Base-by-base conservation (phyloP, 2,797 vertebrate genomes). In the Tapirus indicus region DNA sequence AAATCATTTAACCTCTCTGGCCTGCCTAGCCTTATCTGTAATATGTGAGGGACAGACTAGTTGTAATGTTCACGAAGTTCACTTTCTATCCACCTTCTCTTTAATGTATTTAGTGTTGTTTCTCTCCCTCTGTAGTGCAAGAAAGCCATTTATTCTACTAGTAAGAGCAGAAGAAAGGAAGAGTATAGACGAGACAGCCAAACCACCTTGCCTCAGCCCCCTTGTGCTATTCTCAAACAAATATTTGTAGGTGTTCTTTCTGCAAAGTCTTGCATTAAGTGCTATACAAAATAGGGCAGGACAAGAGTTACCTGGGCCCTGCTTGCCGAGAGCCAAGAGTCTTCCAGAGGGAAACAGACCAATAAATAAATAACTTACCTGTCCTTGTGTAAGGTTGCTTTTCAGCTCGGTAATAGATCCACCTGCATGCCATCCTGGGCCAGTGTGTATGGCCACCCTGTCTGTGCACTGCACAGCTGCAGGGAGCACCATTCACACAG, bases 1-100 rank as follows among this genome's bases (percentile, higher is more conserved):
- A 82, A 69, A 92, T 79, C 77, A 95, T 66, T 92, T 97, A 97
- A 97, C 90, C 84, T 82, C 79, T 88, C 71, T 23, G 68, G 77
- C 90, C 74, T 88, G 12, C 29, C 69, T 27, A 27, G 16, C 35
- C 74, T 88, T 82, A 35, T 66, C 58, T 38, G 56, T 74, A 83
- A 94, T 64, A 80, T n/a, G 44, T 92, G 71, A 96, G 68, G 23
- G 23, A 54, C 69, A 58, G 75, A 71, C 1, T 0, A 41, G 13
- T 75, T 80, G 58, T 62, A 93, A 68, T 6, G 9, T 41, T 41
- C 17, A 12, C 23, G 21, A 78, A 78, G 83, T 94, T 97, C 84
- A 92, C 90, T 92, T 93, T 97, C 82, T 74, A 74, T 16, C 60
- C 49, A 85, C n/a, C 29, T 18, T 78, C 49, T 75, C 68, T 62